These are phyloP conservation scores for Onthophagus taurus DNA, from an alignment of 1,140 invertebrate genomes.

Conservation along the genomic window DNA sequence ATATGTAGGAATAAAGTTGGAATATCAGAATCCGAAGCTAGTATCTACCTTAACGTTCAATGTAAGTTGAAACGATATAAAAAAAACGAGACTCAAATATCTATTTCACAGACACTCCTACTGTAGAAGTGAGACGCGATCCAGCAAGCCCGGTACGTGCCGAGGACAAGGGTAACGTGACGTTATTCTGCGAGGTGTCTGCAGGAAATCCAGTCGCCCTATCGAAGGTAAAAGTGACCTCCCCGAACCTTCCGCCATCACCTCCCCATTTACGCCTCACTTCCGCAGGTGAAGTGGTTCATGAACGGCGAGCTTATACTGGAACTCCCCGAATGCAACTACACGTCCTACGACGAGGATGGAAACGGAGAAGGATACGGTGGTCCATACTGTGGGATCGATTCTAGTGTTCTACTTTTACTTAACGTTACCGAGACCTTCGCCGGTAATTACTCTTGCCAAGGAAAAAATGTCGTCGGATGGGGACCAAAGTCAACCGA, in stretches of 20 bases:
- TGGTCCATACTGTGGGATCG: constrained; percentile 62
- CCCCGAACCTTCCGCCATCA: background rate
- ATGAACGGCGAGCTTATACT: constrained; percentile 72
- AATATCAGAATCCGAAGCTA: constrained; percentile 55
- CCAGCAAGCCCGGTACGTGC: constrained; percentile 67
- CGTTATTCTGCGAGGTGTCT: constrained; percentile 67
- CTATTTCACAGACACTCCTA: constrained; percentile 55
- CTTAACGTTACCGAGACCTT: constrained; percentile 73
- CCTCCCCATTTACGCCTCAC: background rate
- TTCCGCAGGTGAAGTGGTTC: constrained; percentile 52
- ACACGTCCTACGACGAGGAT: constrained; percentile 38
- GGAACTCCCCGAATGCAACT: constrained; percentile 72
- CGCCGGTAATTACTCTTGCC: constrained; percentile 87
- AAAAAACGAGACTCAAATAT: background rate
- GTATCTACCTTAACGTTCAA: constrained; percentile 62
- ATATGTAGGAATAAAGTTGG: constrained; percentile 67
- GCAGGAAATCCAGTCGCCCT: constrained; percentile 56
- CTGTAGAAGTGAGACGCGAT: constrained; percentile 66
- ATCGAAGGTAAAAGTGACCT: constrained; percentile 44
- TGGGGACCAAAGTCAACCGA: constrained; percentile 68
- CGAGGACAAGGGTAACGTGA: constrained; percentile 69
- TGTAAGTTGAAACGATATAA: constrained; percentile 69
- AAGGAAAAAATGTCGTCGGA: constrained; percentile 75
- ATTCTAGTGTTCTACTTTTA: constrained; percentile 72
- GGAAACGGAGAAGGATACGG: constrained; percentile 26